phyloP scores from a whole-genome alignment of 2,888 invertebrate species.

The Chelonus formosanus region DNA sequence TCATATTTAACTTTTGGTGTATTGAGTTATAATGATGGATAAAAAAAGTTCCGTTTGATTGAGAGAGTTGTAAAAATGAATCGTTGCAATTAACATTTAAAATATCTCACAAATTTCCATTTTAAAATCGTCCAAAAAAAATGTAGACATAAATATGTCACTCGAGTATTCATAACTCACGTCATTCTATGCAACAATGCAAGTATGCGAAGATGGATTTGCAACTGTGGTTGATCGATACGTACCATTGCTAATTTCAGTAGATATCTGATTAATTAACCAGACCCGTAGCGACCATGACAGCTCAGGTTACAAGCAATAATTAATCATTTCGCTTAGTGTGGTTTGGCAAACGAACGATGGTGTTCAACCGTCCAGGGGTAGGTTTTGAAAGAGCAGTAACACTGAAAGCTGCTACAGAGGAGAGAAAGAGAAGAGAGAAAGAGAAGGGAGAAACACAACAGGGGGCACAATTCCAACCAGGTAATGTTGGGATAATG shows the following conservation, averaged over 20 bases:
- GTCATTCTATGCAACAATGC: background rate
- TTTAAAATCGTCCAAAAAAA: background rate
- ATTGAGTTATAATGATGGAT: too few species aligned
- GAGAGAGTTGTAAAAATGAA: background rate
- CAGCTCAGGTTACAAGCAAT: conserved; percentile 34
- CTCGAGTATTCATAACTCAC: conserved; percentile 2
- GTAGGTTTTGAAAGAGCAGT: conserved; percentile 40
- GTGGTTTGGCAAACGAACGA: conserved; percentile 30
- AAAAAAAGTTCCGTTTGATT: too few species aligned
- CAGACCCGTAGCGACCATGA: conserved; percentile 28
- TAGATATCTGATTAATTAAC: conserved; percentile 65
- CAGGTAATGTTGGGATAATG: conserved; percentile 64
- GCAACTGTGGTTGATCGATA: conserved; percentile 44
- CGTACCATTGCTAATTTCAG: conserved; percentile 44
- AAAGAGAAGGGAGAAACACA: conserved; percentile 1
- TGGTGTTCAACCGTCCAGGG: conserved; percentile 27
- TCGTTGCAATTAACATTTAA: background rate
- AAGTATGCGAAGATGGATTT: conserved; percentile 36
- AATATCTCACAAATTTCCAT: background rate
- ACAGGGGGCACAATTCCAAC: conserved; percentile 41
- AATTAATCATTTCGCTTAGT: conserved; percentile 56
- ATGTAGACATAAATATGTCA: conserved; percentile 1
- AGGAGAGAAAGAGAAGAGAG: conserved; percentile 24
- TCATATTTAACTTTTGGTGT: background rate
- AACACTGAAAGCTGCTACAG: conserved; percentile 29